Evolutionary conservation across 2,888 invertebrate genomes (phyloP).

Genomic region (Acanthoscelides obtectus): DNA sequence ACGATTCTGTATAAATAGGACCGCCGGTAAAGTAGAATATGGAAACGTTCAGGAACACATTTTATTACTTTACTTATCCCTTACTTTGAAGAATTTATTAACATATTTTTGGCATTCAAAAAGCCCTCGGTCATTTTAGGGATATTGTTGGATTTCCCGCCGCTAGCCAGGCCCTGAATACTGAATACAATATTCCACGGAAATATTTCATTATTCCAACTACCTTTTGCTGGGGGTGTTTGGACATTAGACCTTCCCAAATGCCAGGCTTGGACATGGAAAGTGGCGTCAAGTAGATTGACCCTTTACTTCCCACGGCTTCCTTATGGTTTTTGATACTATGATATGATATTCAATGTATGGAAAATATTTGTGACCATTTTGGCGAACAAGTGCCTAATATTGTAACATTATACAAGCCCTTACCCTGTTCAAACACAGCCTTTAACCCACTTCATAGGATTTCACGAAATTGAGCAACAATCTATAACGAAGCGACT

Average conservation of each 20-base stretch:
- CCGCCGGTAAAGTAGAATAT: constrained; percentile 2
- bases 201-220: constrained; percentile 7
- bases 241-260: background rate
- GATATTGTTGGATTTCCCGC: constrained; percentile 13
- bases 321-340: no score
- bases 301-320: no score
- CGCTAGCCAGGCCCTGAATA: constrained; percentile 4
- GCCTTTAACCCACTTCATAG: no score
- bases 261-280: background rate
- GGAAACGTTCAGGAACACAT: constrained; percentile 14
- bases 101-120: constrained; percentile 16
- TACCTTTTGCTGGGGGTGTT: constrained; percentile 1
- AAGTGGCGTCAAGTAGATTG: no score
- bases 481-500: no score
- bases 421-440: no score
- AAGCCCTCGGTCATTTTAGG: constrained; percentile 15
- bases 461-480: no score
- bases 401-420: no score
- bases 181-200: constrained; percentile 4
- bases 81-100: constrained; percentile 16
- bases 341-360: no score
- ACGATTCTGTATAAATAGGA: background rate
- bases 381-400: no score
- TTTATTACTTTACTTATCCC: constrained; percentile 18
- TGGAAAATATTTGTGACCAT: no score